These are phyloP conservation scores for Sarcophaga peregrina DNA, from an alignment of 1,140 invertebrate species.

Conservation along the genomic window DNA sequence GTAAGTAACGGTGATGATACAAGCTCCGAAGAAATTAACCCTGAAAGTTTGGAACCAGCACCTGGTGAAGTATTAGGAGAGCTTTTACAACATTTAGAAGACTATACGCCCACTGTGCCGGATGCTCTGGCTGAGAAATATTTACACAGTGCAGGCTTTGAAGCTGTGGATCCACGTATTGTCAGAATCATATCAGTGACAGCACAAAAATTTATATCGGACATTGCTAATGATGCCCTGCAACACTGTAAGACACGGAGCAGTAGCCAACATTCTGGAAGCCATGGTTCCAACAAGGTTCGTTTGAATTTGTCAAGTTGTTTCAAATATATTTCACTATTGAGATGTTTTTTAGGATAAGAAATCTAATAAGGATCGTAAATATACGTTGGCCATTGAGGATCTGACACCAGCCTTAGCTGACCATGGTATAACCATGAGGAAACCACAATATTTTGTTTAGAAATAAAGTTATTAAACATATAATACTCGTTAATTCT, in stretches of 20 bases:
- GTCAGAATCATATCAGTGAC: conserved; percentile 89
- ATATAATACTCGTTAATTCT: not conserved
- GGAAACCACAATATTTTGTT: conserved; percentile 47
- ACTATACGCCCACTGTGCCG: conserved; percentile 73
- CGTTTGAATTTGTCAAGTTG: not conserved
- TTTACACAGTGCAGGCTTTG: conserved; percentile 88
- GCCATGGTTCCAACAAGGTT: conserved; percentile 58
- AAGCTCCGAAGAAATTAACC: not conserved
- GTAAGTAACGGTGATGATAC: conserved; percentile 42
- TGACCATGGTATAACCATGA: conserved; percentile 89
- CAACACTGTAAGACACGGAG: conserved; percentile 94
- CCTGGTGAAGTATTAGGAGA: conserved; percentile 62
- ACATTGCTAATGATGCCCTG: conserved; percentile 96
- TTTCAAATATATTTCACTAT: conserved; percentile 6
- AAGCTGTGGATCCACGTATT: conserved; percentile 88
- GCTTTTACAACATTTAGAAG: conserved; percentile 82
- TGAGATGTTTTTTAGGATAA: conserved; percentile 46
- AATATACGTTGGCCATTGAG: conserved; percentile 93
- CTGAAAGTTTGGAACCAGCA: conserved; percentile 34
- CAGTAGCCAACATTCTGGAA: conserved; percentile 71
- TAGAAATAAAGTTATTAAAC: not conserved
- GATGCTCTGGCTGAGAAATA: conserved; percentile 84
- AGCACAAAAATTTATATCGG: conserved; percentile 96
- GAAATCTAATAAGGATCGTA: conserved; percentile 79
- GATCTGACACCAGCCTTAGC: conserved; percentile 91